Percentiles rank a stretch among this genome's conserved stretches.
Conservation (phyloP, 2,888 invertebrate species). For the Smittia sp. region DNA sequence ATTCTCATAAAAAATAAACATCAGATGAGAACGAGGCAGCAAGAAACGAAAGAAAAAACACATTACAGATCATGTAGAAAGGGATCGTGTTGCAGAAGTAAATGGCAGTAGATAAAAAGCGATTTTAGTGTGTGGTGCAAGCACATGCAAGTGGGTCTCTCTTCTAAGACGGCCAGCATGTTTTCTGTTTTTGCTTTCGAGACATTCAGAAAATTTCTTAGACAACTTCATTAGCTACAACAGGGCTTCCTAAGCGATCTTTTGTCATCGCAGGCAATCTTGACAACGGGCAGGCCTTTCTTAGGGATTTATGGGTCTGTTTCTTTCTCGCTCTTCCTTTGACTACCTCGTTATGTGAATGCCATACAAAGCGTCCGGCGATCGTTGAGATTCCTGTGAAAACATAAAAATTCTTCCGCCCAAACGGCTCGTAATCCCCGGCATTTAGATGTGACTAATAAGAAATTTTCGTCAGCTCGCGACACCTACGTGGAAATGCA, state of each 20-base stretch:
- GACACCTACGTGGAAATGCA: background rate
- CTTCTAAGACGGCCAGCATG: too few relatives aligned
- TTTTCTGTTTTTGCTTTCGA: conserved; percentile 1
- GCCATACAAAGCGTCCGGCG: background rate
- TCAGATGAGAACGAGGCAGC: background rate
- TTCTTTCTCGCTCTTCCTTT: background rate
- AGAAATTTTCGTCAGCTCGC: background rate
- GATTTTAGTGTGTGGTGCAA: background rate
- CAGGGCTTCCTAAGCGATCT: conserved; percentile 1
- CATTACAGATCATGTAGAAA: background rate
- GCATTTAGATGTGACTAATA: background rate
- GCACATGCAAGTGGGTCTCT: conserved; percentile 16
- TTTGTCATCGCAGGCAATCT: background rate
- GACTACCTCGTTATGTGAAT: conserved; percentile 4
- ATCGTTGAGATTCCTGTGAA: background rate
- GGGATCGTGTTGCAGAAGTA: background rate
- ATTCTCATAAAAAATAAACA: background rate
- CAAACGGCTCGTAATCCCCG: background rate
- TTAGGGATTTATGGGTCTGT: background rate
- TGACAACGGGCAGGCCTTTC: background rate
- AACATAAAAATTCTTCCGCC: background rate
- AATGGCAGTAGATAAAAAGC: conserved; percentile 7
- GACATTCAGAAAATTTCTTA: background rate
- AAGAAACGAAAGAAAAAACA: background rate
- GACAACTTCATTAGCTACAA: conserved; percentile 24